phyloP scores from a whole-genome alignment of 1,140 invertebrate species.

The Pseudomyrmex sp. region DNA sequence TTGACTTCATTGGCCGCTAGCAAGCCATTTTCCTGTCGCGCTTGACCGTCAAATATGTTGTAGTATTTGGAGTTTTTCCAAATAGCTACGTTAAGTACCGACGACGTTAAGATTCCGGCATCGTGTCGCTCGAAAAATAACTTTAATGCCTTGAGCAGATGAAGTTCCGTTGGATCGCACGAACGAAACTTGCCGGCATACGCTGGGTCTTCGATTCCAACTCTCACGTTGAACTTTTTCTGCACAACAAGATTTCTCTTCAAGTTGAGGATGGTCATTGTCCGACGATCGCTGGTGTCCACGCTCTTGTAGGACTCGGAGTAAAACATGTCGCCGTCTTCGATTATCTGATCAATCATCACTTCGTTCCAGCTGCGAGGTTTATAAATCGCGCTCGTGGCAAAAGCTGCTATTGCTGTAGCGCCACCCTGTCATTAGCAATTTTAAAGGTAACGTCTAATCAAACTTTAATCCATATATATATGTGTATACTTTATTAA shows the following conservation, averaged over 20 bases:
- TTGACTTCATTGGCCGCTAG: conserved; percentile 26
- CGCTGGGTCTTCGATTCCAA: conserved; percentile 76
- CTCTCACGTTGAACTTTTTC: conserved; percentile 70
- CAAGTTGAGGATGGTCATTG: conserved; percentile 73
- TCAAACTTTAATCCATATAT: too few relatives aligned
- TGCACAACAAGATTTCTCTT: conserved; percentile 71
- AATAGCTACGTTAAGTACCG: conserved; percentile 78
- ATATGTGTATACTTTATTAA: not conserved
- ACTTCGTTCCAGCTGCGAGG: conserved; percentile 78
- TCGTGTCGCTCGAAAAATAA: conserved; percentile 77
- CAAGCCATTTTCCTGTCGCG: conserved; percentile 73
- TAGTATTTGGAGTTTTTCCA: conserved; percentile 77
- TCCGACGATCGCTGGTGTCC: conserved; percentile 71
- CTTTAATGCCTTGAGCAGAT: conserved; percentile 79
- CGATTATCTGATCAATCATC: conserved; percentile 80
- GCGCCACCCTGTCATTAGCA: conserved; percentile 71
- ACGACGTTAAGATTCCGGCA: conserved; percentile 75
- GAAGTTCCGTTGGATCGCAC: conserved; percentile 71
- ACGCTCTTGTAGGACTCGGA: conserved; percentile 77
- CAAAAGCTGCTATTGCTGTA: conserved; percentile 80
- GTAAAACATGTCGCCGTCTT: conserved; percentile 81
- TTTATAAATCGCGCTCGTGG: conserved; percentile 76
- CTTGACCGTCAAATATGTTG: conserved; percentile 81
- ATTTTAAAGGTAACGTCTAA: not conserved
- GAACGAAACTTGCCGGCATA: conserved; percentile 80